Percentiles rank a stretch among this genome's conserved stretches.
phyloP scores from a whole-genome alignment of 2,888 invertebrate genomes.

The Zhuqinia jingwanae region DNA sequence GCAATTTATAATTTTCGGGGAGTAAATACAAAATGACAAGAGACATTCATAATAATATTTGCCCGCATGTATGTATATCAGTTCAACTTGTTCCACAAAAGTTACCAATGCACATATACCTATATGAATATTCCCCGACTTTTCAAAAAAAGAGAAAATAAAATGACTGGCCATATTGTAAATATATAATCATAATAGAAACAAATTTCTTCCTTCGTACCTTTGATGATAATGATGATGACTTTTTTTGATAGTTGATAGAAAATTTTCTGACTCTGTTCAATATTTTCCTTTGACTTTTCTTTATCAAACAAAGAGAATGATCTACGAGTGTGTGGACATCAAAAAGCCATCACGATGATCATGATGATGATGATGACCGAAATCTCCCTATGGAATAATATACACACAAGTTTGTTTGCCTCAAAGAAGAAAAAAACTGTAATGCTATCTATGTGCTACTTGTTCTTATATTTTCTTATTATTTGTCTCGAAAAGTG shows the following conservation, averaged over 20 bases:
- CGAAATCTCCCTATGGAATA: neutral
- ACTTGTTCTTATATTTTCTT: neutral
- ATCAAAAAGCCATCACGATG: slow-evolving; percentile 1
- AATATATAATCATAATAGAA: slow-evolving; percentile 20
- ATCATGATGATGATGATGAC: neutral
- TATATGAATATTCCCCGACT: no score
- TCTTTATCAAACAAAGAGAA: neutral
- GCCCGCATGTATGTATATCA: neutral
- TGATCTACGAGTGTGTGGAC: slow-evolving; percentile 14
- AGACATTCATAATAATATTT: neutral
- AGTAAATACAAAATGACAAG: slow-evolving; percentile 26
- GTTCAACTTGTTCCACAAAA: neutral
- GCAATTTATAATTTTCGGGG: slow-evolving; percentile 36
- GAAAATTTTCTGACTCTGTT: slow-evolving; percentile 27
- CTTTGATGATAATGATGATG: slow-evolving; percentile 9
- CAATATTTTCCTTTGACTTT: neutral
- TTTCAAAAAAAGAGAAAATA: neutral
- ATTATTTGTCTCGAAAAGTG: neutral
- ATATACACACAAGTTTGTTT: no score
- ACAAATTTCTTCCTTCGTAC: slow-evolving; percentile 1
- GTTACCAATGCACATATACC: no score
- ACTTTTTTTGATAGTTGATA: neutral
- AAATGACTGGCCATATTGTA: slow-evolving; percentile 2
- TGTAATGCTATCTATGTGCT: neutral
- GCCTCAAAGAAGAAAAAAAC: neutral